phyloP scores from a whole-genome alignment of 2,113 vertebrate species.

The Neomonachus schauinslandi region DNA sequence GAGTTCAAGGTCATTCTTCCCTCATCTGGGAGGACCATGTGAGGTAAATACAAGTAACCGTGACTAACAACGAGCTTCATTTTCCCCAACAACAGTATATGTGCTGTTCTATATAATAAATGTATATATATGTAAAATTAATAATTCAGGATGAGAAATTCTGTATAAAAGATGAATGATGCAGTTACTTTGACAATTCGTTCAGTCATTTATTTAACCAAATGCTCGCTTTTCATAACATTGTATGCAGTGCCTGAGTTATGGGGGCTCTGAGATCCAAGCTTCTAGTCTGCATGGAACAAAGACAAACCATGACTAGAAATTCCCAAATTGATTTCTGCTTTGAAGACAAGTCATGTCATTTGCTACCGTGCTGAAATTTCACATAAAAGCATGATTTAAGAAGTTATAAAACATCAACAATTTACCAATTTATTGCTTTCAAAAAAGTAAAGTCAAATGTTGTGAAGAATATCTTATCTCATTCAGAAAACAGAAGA shows the following conservation, averaged over 20 bases:
- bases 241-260: neutral
- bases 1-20: neutral
- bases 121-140: neutral
- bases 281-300: neutral
- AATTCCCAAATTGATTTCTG: neutral
- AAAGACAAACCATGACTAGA: neutral
- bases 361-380: neutral
- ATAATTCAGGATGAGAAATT: neutral
- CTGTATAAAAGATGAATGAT: neutral
- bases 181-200: neutral
- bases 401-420: neutral
- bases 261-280: neutral
- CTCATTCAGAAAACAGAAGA: neutral
- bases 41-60: neutral
- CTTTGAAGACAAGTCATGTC: neutral
- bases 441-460: neutral
- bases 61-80: neutral
- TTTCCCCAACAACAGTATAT: neutral
- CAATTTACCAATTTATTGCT: neutral
- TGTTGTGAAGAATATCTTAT: neutral
- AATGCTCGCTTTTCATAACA: neutral
- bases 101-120: neutral
- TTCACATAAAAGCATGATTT: neutral
- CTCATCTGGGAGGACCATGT: neutral
- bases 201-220: neutral